Evolutionary conservation across 2,888 invertebrate species (phyloP), one percentile per base, ranked within the genome.

Genomic region (Pyrochroa serraticornis): DNA sequence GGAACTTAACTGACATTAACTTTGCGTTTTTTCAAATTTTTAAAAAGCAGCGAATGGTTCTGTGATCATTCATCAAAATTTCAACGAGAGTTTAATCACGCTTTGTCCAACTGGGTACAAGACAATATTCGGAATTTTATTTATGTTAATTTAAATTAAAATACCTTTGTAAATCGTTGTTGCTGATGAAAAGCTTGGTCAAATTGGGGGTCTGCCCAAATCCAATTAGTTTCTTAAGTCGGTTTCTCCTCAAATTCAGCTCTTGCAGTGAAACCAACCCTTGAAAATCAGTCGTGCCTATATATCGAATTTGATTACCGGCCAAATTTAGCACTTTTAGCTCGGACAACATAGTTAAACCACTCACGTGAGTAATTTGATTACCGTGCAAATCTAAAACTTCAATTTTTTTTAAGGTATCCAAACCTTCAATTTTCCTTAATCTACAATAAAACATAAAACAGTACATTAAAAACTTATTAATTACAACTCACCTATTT

Each of bases 381-480:
- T 97, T 97, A 31, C 95, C 95, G 78, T 96, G 96, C 64, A 97
- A 83, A 81, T 97, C 97, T 60, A 97, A 80, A 7, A 96, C 95
- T 80, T 96, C 94, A 62, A 97, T 79, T 69, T 93, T 92, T 31
- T 83, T 76, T 46, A 93, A 79, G 60, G 82, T 83, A 59, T 87
- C 84, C 53, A 94, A 80, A 1, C 91, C 90, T 78, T 93, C 92
- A 60, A 93, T 90, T 73, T 86, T 85, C 72, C 86, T 89, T 57
- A 93, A 88, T 77, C 92, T 91, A 79, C 44, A 83, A 82, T 43
- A 35, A 52, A 45, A 33, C 32, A 22, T 39, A 34, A 13, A 9
- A n/a, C 14, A 12, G 1, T 7, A 14, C 10, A 6, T 38, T 35
- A 12, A 53, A 32, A 46, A 45, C 12, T 36, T 33, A 38, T 43